Conservation (phyloP, 2,113 vertebrate species). For the Eudyptes chrysolophus region DNA sequence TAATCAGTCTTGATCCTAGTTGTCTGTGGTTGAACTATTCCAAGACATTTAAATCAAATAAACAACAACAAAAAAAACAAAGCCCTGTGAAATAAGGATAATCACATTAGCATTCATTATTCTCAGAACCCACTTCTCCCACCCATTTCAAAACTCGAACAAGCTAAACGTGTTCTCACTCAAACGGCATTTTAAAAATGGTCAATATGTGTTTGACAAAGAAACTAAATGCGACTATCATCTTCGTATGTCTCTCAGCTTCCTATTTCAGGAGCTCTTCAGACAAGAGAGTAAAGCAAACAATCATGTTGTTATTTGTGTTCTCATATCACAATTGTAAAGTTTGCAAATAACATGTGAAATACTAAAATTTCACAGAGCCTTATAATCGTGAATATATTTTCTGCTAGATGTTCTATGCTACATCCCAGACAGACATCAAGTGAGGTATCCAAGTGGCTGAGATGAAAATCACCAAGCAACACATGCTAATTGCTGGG, state of each 20-base stretch:
- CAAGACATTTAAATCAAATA: not conserved
- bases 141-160: not conserved
- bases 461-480: not conserved
- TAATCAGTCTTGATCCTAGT: not conserved
- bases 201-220: not conserved
- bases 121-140: constrained; percentile 21
- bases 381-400: not conserved
- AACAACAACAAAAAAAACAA: not conserved
- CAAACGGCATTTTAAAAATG: constrained; percentile 13
- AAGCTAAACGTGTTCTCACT: not conserved
- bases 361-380: not conserved
- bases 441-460: not conserved
- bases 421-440: not conserved
- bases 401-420: not conserved
- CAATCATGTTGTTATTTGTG: not conserved
- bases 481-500: rapidly evolving
- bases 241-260: not conserved
- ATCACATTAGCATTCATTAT: not conserved
- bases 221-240: not conserved
- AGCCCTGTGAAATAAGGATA: not conserved
- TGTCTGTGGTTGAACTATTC: not conserved
- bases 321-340: not conserved
- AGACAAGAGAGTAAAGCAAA: not conserved
- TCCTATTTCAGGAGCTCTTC: not conserved
- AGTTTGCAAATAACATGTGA: not conserved